These are phyloP conservation scores for Dryocosmus kuriphilus DNA, from an alignment of 2,888 invertebrate genomes.

Conservation along the genomic window DNA sequence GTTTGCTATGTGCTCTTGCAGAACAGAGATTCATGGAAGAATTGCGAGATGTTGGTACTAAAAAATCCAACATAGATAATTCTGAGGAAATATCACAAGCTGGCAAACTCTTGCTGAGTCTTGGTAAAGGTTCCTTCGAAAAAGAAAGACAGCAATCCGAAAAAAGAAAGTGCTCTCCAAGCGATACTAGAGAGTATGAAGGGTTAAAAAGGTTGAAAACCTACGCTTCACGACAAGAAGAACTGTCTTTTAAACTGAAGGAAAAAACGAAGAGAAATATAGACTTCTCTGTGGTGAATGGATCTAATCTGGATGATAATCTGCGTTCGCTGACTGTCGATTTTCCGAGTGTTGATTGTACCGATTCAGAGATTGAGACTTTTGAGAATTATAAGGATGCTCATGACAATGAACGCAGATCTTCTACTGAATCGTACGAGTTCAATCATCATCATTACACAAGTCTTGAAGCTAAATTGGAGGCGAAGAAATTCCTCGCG, in stretches of 20 bases:
- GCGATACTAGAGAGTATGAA: constrained; percentile 43
- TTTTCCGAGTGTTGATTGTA: background rate
- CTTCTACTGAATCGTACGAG: constrained; percentile 50
- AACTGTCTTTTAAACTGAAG: constrained; percentile 51
- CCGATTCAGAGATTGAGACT: constrained; percentile 26
- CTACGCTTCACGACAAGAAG: constrained; percentile 49
- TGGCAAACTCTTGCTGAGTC: constrained; percentile 64
- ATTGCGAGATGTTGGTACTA: constrained; percentile 78
- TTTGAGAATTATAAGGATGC: constrained; percentile 41
- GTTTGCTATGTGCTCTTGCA: constrained; percentile 89
- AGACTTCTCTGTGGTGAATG: constrained; percentile 52
- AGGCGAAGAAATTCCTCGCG: constrained; percentile 70
- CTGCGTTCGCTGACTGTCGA: background rate
- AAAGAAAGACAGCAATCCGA: constrained; percentile 51
- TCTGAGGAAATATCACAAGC: constrained; percentile 69
- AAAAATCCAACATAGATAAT: constrained; percentile 61
- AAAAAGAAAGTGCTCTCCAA: constrained; percentile 61
- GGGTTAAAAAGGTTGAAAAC: constrained; percentile 44
- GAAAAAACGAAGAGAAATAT: constrained; percentile 59
- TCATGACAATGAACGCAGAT: constrained; percentile 45
- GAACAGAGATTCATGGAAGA: constrained; percentile 91
- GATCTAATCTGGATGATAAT: constrained; percentile 6
- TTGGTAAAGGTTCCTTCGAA: constrained; percentile 58
- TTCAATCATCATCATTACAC: constrained; percentile 63
- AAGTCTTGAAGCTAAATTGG: constrained; percentile 63